Percentiles rank a stretch among this genome's conserved stretches.
These are phyloP conservation scores for Catharus ustulatus DNA, from an alignment of 2,797 vertebrate species.

Conservation along the genomic window DNA sequence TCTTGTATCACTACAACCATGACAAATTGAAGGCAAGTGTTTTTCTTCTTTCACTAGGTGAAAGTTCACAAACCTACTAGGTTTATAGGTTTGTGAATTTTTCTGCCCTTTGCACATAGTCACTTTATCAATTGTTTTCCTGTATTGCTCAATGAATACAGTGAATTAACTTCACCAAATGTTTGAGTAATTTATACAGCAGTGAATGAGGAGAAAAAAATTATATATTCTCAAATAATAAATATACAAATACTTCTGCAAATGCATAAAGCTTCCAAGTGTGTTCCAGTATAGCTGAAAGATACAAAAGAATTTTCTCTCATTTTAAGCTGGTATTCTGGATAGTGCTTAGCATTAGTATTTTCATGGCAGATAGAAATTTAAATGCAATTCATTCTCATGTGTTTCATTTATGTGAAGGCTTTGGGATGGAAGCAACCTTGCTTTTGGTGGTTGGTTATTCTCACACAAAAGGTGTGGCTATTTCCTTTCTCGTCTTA, in stretches of 20 bases:
- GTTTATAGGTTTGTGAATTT: not conserved
- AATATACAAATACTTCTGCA: not conserved
- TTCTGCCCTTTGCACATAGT: not conserved
- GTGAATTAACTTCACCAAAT: not conserved
- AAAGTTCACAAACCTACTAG: too few relatives aligned
- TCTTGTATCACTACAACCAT: not conserved
- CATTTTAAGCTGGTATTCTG: not conserved
- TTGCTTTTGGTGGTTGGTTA: slow-evolving; percentile 95
- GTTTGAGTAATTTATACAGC: not conserved
- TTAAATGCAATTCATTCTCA: not conserved
- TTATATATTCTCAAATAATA: not conserved
- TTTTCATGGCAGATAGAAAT: not conserved
- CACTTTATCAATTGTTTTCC: not conserved
- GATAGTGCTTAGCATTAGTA: not conserved
- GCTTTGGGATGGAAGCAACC: slow-evolving; percentile 98
- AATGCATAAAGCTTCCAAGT: not conserved
- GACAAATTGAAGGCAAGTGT: not conserved
- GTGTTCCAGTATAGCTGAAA: not conserved
- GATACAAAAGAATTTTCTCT: not conserved
- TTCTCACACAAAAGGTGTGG: slow-evolving; percentile 92
- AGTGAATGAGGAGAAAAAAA: not conserved
- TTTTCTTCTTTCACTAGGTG: not conserved
- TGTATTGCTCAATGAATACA: not conserved
- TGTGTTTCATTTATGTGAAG: slow-evolving; percentile 72
- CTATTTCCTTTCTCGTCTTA: slow-evolving; percentile 94